phyloP scores from a whole-genome alignment of 2,113 vertebrate species.

The Scophthalmus maximus region DNA sequence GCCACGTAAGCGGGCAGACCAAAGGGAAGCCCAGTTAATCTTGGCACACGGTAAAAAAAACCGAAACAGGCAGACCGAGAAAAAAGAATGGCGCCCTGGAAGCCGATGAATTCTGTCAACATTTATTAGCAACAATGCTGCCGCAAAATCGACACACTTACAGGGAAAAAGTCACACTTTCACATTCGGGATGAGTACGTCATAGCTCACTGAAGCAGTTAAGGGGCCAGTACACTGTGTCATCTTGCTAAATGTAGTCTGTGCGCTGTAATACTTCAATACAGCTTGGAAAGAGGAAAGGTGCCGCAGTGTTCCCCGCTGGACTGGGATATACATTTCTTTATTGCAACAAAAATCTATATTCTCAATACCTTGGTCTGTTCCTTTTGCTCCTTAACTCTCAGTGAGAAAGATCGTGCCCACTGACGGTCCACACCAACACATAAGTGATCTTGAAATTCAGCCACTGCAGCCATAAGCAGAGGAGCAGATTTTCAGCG shows the following conservation, averaged over 20 bases:
- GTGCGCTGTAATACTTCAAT: not conserved
- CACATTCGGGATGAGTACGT: not conserved
- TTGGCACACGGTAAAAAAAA: not conserved
- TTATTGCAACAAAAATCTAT: slow-evolving; percentile 16
- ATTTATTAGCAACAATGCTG: not conserved
- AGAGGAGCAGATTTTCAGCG: too few species aligned
- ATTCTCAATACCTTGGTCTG: not conserved
- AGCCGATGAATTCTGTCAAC: not conserved
- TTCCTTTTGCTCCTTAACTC: not conserved
- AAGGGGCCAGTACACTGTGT: not conserved
- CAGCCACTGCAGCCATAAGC: too few species aligned
- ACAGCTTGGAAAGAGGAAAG: not conserved
- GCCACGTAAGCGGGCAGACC: slow-evolving; percentile 11
- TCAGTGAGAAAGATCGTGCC: not conserved
- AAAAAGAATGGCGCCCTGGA: not conserved
- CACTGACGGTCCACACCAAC: not conserved
- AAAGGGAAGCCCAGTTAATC: not conserved
- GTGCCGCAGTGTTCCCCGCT: not conserved
- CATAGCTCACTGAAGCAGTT: slow-evolving; percentile 1
- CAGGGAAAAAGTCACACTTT: not conserved
- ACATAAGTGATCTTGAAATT: too few species aligned
- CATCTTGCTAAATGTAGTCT: not conserved
- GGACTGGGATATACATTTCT: not conserved
- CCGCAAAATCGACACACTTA: not conserved
- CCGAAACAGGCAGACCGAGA: not conserved